Conservation (phyloP, 2,797 vertebrate species). For the Ctenosaura bakeri region DNA sequence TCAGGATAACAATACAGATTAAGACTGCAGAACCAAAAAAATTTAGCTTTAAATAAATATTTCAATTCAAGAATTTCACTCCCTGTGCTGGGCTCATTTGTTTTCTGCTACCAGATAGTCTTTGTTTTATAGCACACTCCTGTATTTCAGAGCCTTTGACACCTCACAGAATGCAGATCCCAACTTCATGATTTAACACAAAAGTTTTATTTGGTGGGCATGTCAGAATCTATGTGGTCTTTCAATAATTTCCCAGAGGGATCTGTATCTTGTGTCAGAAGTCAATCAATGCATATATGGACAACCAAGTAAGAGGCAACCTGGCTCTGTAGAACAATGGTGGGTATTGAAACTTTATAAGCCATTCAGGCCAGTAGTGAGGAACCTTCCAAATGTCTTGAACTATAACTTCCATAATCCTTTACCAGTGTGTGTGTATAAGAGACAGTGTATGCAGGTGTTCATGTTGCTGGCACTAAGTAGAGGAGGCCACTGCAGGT, state of each 20-base stretch:
- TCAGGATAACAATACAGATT: background rate
- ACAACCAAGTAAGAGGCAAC: background rate
- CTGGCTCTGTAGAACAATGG: background rate
- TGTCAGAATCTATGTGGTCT: background rate
- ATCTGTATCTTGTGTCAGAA: background rate
- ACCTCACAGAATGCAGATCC: background rate
- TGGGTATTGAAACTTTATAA: background rate
- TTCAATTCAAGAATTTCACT: background rate
- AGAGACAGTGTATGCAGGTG: too few relatives aligned
- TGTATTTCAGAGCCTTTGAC: background rate
- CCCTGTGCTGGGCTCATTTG: background rate
- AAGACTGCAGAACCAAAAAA: background rate
- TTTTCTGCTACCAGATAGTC: background rate
- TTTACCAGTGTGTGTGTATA: too few relatives aligned
- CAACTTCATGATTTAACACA: background rate
- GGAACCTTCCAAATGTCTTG: too few relatives aligned
- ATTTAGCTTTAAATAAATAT: background rate
- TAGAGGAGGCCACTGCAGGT: too few relatives aligned
- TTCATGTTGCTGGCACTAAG: too few relatives aligned
- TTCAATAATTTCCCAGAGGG: background rate
- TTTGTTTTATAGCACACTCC: background rate
- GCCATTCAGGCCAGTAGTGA: too few relatives aligned
- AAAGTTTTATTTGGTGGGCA: background rate
- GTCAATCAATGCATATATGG: background rate
- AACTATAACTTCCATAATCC: too few relatives aligned